Evolutionary conservation across 2,113 vertebrate species (phyloP), one percentile per base, ranked within the genome.

Genomic region (Amblyopsis rosae): DNA sequence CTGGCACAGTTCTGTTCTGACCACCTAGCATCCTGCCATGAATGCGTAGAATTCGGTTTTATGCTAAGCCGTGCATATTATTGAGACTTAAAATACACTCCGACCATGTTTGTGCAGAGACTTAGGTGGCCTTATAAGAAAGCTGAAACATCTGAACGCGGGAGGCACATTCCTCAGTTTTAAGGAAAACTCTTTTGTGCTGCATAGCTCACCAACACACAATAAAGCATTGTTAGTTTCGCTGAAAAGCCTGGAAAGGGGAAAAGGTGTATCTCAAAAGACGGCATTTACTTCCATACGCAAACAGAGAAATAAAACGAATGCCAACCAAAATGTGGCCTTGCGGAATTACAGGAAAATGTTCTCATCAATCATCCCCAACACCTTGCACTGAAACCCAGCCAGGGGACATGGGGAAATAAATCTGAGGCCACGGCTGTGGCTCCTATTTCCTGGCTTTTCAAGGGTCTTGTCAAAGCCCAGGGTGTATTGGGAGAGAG

Each of bases 311-410:
- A 59, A 12, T 67, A 4, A 35, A 49, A 3, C 66, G 35, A 3
- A 69, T 75, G 82, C 70, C 75, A 79, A 67, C 70, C 62, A 46
- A 11, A 69, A 80, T 58, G 41, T 65, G 69, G 75, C 73, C 71
- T 66, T 57, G 66, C 33, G 46, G 35, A 8, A 46, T 16, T 60
- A 63, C 75, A 86, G 82, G 76, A 86, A 85, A 76, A 64, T 19
- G 3, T 46, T 76, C 75, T 84, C 86, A 86, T 90, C 85, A 87
- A 84, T 90, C 89, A 88, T 82, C 62, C 51, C 64, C 72, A 62
- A 41, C 35, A 41, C 35, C 35, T 41, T 41, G 35, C 35, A 41
- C 35, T 41, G 35, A 41, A 41, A 41, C 35, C 35, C 35, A 41
- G 35, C 35, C 35, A 41, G 35, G 35, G 35, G 35, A 41, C 7